A percentile compares a stretch with the other conserved stretches of the same genome.
Conservation (phyloP, 2,888 invertebrate species). For the Piscicola geometra region DNA sequence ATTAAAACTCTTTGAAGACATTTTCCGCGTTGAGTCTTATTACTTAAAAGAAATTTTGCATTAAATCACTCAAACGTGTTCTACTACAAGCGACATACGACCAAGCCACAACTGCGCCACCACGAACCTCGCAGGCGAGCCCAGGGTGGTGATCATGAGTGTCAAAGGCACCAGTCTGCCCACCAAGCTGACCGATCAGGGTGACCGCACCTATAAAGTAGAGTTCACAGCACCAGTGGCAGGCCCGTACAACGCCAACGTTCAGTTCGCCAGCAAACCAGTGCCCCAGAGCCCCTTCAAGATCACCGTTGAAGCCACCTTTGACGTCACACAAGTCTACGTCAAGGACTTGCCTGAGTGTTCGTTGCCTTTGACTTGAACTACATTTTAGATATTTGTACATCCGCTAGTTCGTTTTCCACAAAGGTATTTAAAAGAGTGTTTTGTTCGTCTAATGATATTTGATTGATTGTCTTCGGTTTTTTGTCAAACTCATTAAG, state of each 20-base stretch:
- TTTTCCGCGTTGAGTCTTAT: background rate
- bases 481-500: too few species aligned
- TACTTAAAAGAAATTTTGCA: too few species aligned
- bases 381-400: background rate
- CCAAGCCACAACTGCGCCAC: too few species aligned
- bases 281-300: constrained; percentile 54
- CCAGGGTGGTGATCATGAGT: constrained; percentile 59
- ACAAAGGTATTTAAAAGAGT: background rate
- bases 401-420: background rate
- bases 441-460: too few species aligned
- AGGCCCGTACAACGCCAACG: constrained; percentile 52
- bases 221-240: constrained; percentile 53
- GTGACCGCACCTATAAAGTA: constrained; percentile 51
- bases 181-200: constrained; percentile 68
- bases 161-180: constrained; percentile 64
- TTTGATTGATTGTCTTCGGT: too few species aligned
- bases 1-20: background rate
- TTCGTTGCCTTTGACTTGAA: background rate
- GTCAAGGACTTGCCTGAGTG: constrained; percentile 35
- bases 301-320: constrained; percentile 46
- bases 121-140: constrained; percentile 55
- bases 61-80: too few species aligned
- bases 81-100: too few species aligned
- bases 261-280: constrained; percentile 51
- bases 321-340: constrained; percentile 31